Evolutionary conservation across 2,888 invertebrate genomes (phyloP), one percentile per base, ranked within the genome.

Genomic region (Caenorhabditis plicata): DNA sequence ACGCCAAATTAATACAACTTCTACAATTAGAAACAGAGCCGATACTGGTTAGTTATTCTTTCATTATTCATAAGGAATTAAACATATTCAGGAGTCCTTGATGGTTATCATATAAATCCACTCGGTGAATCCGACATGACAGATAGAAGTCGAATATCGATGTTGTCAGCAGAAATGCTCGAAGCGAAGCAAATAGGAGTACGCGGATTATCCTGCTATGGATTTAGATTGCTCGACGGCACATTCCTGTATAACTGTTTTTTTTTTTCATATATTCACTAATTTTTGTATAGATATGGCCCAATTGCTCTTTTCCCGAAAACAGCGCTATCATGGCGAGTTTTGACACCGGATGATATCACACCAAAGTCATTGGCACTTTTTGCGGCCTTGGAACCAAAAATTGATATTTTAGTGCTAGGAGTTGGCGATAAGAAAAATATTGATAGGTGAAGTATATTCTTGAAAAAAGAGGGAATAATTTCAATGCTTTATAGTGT

Each of bases 381-480:
- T 27, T 92, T 95, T 80, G 86, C 86, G 43, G 74, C 89, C 22
- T 79, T 95, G 20, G 89, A 90, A 54, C 95, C 95, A 0, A 90
- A 89, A 83, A 83, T 91, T 49, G 93, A 79, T 43, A 65, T 79
- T 46, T 51, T 79, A 19, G 71, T 82, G 15, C 42, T 82, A 15
- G 82, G 82, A 23, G 77, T 72, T 29, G 82, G 82, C 4, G 78
- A 81, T 42, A 80, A 68, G 47, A 72, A 74, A 61, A 74, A 64
- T 51, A 68, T 67, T 55, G 80, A 74, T 62, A 77, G 25, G 80
- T 56, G 33, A 62, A 64, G n/a, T n/a, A n/a, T n/a, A 36, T 42
- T 32, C 11, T 29, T 7, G 5, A 33, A 7, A 7, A 7, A 9
- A 27, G 7, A 7, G 7, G 8, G 29, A 9, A 33, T 31, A 29